These are phyloP conservation scores for Reinhardtius hippoglossoides DNA, from an alignment of 2,113 vertebrate species.

Conservation along the genomic window DNA sequence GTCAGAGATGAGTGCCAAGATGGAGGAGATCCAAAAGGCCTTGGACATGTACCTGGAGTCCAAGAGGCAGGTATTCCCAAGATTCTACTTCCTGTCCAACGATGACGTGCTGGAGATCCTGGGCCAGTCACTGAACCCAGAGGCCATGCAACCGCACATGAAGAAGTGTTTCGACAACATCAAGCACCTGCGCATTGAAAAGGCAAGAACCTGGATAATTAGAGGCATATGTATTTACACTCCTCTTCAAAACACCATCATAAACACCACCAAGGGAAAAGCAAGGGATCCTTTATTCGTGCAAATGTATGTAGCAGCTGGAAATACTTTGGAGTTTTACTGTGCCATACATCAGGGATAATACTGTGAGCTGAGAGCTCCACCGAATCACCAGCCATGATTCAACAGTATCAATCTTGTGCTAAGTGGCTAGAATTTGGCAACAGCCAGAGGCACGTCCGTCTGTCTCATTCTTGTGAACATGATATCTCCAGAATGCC, in stretches of 20 bases:
- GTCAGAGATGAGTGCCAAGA: conserved; percentile 81
- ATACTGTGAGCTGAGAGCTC: background rate
- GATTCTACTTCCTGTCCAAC: conserved; percentile 93
- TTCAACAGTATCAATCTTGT: too few relatives aligned
- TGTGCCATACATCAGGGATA: background rate
- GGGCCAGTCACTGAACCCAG: conserved; percentile 89
- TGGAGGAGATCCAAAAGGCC: conserved; percentile 91
- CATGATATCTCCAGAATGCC: too few relatives aligned
- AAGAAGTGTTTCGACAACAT: conserved; percentile 94
- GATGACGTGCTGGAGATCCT: conserved; percentile 91
- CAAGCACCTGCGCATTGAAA: conserved; percentile 84
- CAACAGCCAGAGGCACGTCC: too few relatives aligned
- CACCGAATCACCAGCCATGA: too few relatives aligned
- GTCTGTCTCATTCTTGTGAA: too few relatives aligned
- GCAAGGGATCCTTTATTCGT: too few relatives aligned
- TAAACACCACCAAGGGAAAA: too few relatives aligned
- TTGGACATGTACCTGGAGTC: conserved; percentile 91
- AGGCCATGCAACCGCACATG: conserved; percentile 89
- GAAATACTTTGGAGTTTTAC: too few relatives aligned
- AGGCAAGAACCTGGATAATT: conserved; percentile 69
- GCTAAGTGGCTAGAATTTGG: too few relatives aligned
- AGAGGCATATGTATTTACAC: background rate
- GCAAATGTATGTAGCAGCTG: too few relatives aligned
- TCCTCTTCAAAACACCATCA: background rate
- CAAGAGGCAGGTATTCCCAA: conserved; percentile 90